Evolutionary conservation across 2,888 invertebrate species (phyloP).

Genomic region (Hirtodrosophila confusa): DNA sequence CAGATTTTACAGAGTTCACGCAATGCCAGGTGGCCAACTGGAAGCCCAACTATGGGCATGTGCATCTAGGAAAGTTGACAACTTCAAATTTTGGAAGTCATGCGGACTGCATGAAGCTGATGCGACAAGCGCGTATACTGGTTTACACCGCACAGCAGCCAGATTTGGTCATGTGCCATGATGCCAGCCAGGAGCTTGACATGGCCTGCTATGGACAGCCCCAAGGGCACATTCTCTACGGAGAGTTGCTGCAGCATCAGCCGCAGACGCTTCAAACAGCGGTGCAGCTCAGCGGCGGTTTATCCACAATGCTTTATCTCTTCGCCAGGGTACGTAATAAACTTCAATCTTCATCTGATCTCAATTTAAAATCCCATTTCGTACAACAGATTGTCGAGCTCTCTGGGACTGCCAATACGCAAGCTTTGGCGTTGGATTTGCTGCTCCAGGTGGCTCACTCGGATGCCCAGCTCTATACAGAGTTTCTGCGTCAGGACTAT

Average conservation of each 20-base stretch:
- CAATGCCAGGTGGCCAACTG: constrained; percentile 82
- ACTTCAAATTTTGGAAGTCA: constrained; percentile 74
- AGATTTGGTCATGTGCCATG: constrained; percentile 84
- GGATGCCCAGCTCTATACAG: constrained; percentile 87
- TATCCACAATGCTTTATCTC: constrained; percentile 87
- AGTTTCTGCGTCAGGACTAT: constrained; percentile 86
- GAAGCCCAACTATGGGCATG: constrained; percentile 82
- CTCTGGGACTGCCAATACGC: constrained; percentile 86
- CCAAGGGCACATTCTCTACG: constrained; percentile 81
- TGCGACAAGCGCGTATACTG: constrained; percentile 87
- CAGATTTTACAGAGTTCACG: constrained; percentile 82
- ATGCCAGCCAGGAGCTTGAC: constrained; percentile 69
- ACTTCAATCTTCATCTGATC: too few species aligned
- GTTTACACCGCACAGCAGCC: constrained; percentile 88
- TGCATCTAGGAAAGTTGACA: constrained; percentile 76
- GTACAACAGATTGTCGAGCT: constrained; percentile 87
- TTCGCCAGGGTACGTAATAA: constrained; percentile 87
- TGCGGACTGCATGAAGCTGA: constrained; percentile 84
- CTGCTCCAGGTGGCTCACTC: constrained; percentile 86
- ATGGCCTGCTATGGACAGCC: constrained; percentile 72
- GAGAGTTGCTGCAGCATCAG: constrained; percentile 72
- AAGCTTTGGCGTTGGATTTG: constrained; percentile 87
- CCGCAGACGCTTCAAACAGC: constrained; percentile 82
- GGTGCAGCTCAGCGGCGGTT: constrained; percentile 85
- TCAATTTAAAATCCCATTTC: not conserved